Conservation (phyloP, 2,888 invertebrate species). For the Eupelmus urozonus region DNA sequence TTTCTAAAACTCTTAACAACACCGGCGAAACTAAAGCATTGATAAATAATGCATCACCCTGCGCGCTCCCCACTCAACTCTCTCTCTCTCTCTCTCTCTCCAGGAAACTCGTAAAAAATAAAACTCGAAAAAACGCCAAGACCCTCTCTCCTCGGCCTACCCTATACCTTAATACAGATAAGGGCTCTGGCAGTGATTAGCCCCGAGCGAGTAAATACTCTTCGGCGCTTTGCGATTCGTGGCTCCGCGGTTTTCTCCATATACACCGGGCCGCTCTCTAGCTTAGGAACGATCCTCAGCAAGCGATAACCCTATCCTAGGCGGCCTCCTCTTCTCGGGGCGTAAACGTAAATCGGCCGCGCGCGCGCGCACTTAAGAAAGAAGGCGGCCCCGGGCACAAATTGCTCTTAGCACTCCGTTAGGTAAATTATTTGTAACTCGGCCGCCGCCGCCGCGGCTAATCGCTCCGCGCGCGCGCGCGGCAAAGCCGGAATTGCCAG, state of each 20-base stretch:
- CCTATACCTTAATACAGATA: too few species aligned
- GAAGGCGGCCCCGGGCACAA: slow-evolving; percentile 29
- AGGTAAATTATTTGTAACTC: slow-evolving; percentile 59
- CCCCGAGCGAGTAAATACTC: slow-evolving; percentile 73
- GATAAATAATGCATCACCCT: slow-evolving; percentile 44
- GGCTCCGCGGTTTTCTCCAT: background rate
- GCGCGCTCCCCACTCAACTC: too few species aligned
- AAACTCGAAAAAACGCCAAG: background rate
- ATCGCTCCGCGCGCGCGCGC: slow-evolving; percentile 9
- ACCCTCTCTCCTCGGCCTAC: too few species aligned
- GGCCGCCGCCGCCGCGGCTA: slow-evolving; percentile 38
- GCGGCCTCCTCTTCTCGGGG: background rate
- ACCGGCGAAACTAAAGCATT: slow-evolving; percentile 22
- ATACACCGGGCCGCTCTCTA: background rate
- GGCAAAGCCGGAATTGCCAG: background rate
- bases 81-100: too few species aligned
- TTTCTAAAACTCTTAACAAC: background rate
- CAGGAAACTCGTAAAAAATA: slow-evolving; percentile 37
- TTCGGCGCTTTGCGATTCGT: slow-evolving; percentile 64
- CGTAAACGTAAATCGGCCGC: slow-evolving; percentile 45
- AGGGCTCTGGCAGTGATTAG: slow-evolving; percentile 68
- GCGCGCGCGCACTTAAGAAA: slow-evolving; percentile 46
- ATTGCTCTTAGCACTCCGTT: slow-evolving; percentile 59
- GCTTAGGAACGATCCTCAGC: too few species aligned
- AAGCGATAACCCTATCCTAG: slow-evolving; percentile 25